Evolutionary conservation across 2,888 invertebrate species (phyloP).

Genomic region (Anthophora plumipes): DNA sequence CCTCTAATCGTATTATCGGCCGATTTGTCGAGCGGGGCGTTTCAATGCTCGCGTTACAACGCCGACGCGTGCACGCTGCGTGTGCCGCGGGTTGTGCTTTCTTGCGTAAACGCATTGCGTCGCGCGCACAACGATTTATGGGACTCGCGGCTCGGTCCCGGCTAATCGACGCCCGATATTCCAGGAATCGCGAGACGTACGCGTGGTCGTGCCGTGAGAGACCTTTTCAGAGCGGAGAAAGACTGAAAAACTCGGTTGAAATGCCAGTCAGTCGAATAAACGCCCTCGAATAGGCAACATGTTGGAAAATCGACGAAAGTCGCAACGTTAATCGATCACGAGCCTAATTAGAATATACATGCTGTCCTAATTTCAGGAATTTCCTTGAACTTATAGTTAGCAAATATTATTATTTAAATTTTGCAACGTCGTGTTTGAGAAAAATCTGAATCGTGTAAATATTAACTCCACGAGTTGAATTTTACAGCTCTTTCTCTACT

Average conservation of each 20-base stretch:
- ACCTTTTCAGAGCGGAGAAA: slow-evolving; percentile 35
- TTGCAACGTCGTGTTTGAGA: no score
- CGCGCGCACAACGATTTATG: slow-evolving; percentile 64
- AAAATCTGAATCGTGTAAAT: no score
- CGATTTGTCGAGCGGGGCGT: slow-evolving; percentile 75
- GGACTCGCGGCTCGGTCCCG: slow-evolving; percentile 36
- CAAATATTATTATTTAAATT: no score
- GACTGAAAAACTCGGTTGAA: slow-evolving; percentile 42
- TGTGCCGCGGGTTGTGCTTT: slow-evolving; percentile 43
- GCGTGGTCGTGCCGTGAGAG: slow-evolving; percentile 59
- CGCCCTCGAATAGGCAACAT: slow-evolving; percentile 13
- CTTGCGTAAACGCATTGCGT: slow-evolving; percentile 73
- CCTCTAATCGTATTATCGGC: slow-evolving; percentile 79
- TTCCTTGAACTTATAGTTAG: no score
- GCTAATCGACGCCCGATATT: slow-evolving; percentile 69
- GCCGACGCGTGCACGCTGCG: slow-evolving; percentile 56
- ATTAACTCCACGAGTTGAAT: no score
- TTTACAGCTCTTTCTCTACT: no score
- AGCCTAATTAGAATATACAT: background rate
- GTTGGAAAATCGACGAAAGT: slow-evolving; percentile 17
- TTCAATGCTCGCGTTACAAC: slow-evolving; percentile 58
- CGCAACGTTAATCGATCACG: background rate
- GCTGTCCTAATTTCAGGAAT: background rate
- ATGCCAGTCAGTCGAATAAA: slow-evolving; percentile 47
- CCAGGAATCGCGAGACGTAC: slow-evolving; percentile 72